Percentiles rank a stretch among this genome's conserved stretches.
These are phyloP conservation scores for Arion vulgaris DNA, from an alignment of 1,140 invertebrate genomes.

Conservation along the genomic window DNA sequence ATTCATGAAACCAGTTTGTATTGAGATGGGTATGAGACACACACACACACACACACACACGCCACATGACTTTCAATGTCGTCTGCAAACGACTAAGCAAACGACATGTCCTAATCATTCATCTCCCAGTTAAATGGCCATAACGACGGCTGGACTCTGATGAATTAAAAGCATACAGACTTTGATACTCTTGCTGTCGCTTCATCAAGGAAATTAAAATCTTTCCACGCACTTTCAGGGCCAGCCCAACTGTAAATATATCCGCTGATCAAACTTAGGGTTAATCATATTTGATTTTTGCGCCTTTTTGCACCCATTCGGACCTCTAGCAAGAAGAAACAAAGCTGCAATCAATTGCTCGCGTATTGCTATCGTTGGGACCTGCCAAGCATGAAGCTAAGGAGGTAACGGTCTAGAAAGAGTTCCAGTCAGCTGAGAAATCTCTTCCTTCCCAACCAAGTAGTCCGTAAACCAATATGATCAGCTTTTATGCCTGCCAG, in stretches of 20 bases:
- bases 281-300: constrained; percentile 55
- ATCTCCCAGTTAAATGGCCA: constrained; percentile 51
- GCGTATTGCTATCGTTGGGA: constrained; percentile 43
- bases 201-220: constrained; percentile 57
- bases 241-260: constrained; percentile 50
- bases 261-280: constrained; percentile 39
- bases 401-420: constrained; percentile 40
- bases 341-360: constrained; percentile 52
- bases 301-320: constrained; percentile 47
- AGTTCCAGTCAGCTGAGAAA: constrained; percentile 34
- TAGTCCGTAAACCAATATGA: constrained; percentile 34
- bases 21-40: background rate
- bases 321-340: constrained; percentile 34
- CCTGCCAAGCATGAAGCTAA: constrained; percentile 40
- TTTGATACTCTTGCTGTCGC: constrained; percentile 49
- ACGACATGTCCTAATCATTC: constrained; percentile 43
- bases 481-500: constrained; percentile 39
- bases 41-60: background rate
- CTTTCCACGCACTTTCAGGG: constrained; percentile 40
- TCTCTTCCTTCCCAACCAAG: constrained; percentile 2
- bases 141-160: constrained; percentile 44
- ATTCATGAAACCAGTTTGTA: background rate
- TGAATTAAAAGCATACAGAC: constrained; percentile 53
- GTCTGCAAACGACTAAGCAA: constrained; percentile 34
- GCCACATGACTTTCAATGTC: constrained; percentile 15